Base-by-base conservation (phyloP, 2,797 vertebrate genomes). In the Heterohyrax brucei region DNA sequence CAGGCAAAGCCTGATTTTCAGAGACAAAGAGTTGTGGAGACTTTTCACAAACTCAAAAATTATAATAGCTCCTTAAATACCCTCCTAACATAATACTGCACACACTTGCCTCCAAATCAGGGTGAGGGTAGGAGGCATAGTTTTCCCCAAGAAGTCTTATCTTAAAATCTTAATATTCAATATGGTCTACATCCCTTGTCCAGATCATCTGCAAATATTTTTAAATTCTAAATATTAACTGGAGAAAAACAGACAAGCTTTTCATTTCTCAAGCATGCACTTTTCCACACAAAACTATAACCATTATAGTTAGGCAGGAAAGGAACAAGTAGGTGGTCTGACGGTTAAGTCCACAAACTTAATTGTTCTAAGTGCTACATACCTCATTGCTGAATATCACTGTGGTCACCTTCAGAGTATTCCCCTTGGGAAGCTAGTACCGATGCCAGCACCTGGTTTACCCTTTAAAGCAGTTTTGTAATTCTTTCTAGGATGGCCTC, bases 1-100 rank as follows among this genome's bases (percentile, higher is more conserved):
- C 33, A 91, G 30, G 50, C 21, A 76, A 76, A 90, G 66, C 7
- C 24, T 73, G n/a, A 46, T 56, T 93, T 78, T 62, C 66, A 80
- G 53, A 89, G 75, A 76, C 84, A 73, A 89, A 96, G 68, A 83
- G n/a, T 87, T 28, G 24, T 72, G 26, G 30, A 73, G 30, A 81
- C 2, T 72, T 39, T 89, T 89, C 68, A 59, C 59, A 66, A 88
- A 44, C 16, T 70, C 2, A 66, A 87, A 66, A 26, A n/a, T 62
- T 53, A 33, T 9, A 93, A 10, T 62, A 50, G 28, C 0, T 83
- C 30, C 10, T 94, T 10, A 61, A 8, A 12, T 39, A 46, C 14
- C 12, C 12, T 48, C n/a, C 53, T 61, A 85, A 46, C n/a, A 66
- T 7, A 18, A 78, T 39, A 5, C 0, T 44, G 18, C 1, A 66